Evolutionary conservation across 2,113 vertebrate genomes (phyloP).

Genomic region (Mesembrinibis cayennensis): DNA sequence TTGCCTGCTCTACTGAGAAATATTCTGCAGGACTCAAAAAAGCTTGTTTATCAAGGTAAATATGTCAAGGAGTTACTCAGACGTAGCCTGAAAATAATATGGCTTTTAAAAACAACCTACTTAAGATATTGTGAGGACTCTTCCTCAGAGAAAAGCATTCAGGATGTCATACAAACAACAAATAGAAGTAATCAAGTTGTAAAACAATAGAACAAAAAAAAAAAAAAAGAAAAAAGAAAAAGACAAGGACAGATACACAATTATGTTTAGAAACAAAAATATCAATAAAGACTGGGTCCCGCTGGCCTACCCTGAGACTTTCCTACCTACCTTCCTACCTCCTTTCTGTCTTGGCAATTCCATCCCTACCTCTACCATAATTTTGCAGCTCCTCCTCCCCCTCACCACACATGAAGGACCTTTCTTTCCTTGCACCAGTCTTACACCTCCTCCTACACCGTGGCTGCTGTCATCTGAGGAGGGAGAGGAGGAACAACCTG

Average conservation of each 20-base stretch:
- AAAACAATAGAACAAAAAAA: background rate
- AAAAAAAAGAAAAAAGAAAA: background rate
- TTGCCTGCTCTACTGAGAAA: slow-evolving; percentile 1
- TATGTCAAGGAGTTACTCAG: slow-evolving; percentile 34
- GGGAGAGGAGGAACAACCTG: background rate
- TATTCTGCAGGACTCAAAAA: background rate
- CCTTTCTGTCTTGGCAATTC: background rate
- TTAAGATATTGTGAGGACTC: background rate
- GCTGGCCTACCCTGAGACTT: background rate
- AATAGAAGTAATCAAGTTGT: background rate
- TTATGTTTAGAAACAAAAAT: background rate
- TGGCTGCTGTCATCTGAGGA: background rate
- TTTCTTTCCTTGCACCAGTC: background rate
- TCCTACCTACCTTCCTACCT: background rate
- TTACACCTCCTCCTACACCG: background rate
- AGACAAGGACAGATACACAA: background rate
- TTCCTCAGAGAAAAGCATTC: slow-evolving; percentile 30
- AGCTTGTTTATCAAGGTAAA: slow-evolving; percentile 50
- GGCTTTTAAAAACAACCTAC: slow-evolving; percentile 30
- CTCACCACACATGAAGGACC: background rate
- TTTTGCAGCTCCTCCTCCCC: background rate
- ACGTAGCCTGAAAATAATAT: slow-evolving; percentile 10
- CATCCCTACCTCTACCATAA: background rate
- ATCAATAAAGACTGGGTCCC: background rate
- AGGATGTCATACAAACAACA: background rate